Evolutionary conservation across 2,888 invertebrate genomes (phyloP).

Genomic region (Sarcophaga rosellei): DNA sequence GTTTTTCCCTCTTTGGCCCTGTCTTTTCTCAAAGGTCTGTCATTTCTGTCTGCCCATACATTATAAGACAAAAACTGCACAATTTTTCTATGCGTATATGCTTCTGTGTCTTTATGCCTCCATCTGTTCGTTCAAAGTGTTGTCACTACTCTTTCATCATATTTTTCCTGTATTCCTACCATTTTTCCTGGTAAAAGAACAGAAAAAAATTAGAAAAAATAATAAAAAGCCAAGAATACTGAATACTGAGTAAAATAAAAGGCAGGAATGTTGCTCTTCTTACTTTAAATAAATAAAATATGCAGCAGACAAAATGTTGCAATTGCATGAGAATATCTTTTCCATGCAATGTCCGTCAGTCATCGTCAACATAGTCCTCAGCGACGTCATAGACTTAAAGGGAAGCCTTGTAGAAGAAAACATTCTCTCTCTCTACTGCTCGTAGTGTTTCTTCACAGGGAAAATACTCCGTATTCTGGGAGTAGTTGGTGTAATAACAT

Average conservation of each 20-base stretch:
- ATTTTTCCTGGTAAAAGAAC: neutral
- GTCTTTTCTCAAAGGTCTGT: too few relatives aligned
- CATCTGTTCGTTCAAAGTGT: neutral
- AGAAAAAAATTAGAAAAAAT: neutral
- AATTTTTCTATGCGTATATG: neutral
- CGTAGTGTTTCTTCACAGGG: neutral
- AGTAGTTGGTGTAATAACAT: constrained; percentile 21
- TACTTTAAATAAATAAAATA: constrained; percentile 19
- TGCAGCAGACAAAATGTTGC: constrained; percentile 22
- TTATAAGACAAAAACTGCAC: neutral
- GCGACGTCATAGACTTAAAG: neutral
- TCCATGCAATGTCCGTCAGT: constrained; percentile 3
- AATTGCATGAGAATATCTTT: neutral
- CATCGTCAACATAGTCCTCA: neutral
- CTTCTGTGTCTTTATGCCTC: neutral
- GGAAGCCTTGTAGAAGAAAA: neutral
- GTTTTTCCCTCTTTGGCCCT: too few relatives aligned
- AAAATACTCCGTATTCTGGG: neutral
- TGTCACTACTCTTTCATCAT: neutral
- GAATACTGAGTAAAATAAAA: neutral
- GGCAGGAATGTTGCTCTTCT: neutral
- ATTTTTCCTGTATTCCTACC: neutral
- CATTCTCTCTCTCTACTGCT: too few relatives aligned
- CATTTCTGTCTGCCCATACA: too few relatives aligned
- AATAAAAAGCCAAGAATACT: neutral